Evolutionary conservation across 2,888 invertebrate species (phyloP).

Genomic region (Nephrotoma appendiculata): DNA sequence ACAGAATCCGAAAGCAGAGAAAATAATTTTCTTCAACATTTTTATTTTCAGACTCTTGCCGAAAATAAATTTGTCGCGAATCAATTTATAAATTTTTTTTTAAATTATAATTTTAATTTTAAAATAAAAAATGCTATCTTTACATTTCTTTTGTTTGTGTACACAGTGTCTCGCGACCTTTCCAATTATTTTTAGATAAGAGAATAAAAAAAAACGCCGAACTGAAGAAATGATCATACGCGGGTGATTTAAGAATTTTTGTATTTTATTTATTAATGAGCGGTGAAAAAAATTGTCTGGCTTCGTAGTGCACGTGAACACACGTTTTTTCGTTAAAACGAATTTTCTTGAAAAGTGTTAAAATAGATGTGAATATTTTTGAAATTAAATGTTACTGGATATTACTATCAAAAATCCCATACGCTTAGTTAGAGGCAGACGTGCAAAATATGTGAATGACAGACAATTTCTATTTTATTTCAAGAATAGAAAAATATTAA

Average conservation of each 20-base stretch:
- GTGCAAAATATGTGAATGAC: neutral
- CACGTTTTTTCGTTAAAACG: neutral
- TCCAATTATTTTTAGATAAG: neutral
- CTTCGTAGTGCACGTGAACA: neutral
- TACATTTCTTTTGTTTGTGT: neutral
- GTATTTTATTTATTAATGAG: neutral
- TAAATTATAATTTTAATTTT: neutral
- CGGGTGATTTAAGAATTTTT: neutral
- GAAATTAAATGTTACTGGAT: neutral
- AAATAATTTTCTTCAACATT: neutral
- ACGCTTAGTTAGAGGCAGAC: neutral
- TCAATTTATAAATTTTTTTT: neutral
- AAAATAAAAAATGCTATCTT: neutral
- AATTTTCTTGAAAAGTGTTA: neutral
- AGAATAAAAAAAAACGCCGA: neutral
- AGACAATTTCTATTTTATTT: neutral
- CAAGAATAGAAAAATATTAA: neutral
- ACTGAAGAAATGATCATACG: neutral
- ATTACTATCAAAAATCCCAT: neutral
- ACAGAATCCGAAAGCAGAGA: neutral
- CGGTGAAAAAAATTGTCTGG: neutral
- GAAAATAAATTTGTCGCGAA: neutral
- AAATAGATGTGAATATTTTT: neutral
- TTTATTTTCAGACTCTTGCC: neutral
- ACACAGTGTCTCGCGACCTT: neutral